Conservation (phyloP, 1,140 invertebrate species). For the Nylanderia fulva region DNA sequence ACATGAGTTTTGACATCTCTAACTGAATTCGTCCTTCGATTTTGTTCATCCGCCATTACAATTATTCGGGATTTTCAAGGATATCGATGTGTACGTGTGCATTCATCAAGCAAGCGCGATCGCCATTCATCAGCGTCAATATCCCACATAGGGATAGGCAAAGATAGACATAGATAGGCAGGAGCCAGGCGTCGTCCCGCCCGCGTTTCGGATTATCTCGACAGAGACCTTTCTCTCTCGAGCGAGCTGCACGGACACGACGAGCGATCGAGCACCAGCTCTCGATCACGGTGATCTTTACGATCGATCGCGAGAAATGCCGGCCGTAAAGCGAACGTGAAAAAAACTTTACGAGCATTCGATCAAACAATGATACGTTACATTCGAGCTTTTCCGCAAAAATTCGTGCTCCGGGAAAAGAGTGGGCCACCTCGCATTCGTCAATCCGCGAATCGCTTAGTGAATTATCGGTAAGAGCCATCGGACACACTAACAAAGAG, state of each 20-base stretch:
- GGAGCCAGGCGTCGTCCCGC: conserved; percentile 36
- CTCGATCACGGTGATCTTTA: conserved; percentile 64
- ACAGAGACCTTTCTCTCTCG: conserved; percentile 66
- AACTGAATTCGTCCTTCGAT: conserved; percentile 10
- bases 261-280: conserved; percentile 61
- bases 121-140: conserved; percentile 31
- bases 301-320: conserved; percentile 66
- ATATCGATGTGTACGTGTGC: not conserved
- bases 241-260: conserved; percentile 24
- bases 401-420: not conserved
- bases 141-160: conserved; percentile 50
- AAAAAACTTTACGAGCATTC: not conserved
- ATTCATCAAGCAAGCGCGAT: conserved; percentile 10
- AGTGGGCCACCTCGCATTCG: conserved; percentile 3
- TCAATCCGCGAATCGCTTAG: conserved; percentile 38
- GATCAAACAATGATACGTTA: conserved; percentile 51
- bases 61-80: conserved; percentile 31
- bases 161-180: conserved; percentile 55
- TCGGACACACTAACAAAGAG: conserved; percentile 30
- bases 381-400: conserved; percentile 31
- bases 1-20: conserved; percentile 33
- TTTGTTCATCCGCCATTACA: conserved; percentile 19
- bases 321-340: conserved; percentile 59
- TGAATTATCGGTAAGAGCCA: conserved; percentile 39
- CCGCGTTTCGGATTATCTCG: conserved; percentile 61